Evolutionary conservation across 2,888 invertebrate species (phyloP), one percentile per base, ranked within the genome.

Genomic region (Lypha dubia): DNA sequence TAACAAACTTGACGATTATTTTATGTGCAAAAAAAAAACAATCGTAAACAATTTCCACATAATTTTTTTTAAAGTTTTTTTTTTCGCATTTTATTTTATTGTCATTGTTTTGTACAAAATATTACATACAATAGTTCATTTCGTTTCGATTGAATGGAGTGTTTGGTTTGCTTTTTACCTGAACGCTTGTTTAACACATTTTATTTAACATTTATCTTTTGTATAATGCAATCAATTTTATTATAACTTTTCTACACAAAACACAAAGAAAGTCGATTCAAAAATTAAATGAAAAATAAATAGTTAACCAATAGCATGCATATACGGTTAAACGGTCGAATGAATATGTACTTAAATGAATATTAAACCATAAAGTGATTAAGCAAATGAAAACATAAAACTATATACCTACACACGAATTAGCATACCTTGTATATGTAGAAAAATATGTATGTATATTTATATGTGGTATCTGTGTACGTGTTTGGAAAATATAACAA

Each of bases 1-100:
- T 38, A 35, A 82, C 86, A 76, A 87, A 87, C 87, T 79, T 79
- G 83, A 22, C 41, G 9, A 24, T 44, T 28, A 51, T 56, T 20
- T 35, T 58, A 8, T n/a, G 22, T 28, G 3, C 35, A 28, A 46
- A 44, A 70, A 15, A 44, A 46, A 44, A 70, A n/a, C n/a, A 22
- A 44, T 38, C n/a, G 6, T 1, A 53, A 46, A 28, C 15, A 41
- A 32, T 28, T 49, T 22, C 4, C 20, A 20, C 11, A 46, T 32
- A 46, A 9, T 58, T 73, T 44, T 58, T 46, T 73, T 11, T 2
- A 32, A 3, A 6, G 22, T 32, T 15, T 32, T 32, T n/a, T 46
- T 17, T 5, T 46, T 20, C 20, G 20, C 32, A 3, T 24, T 20
- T 60, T 0, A 60, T 22, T 13, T 56, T 44, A 9, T 32, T 15